A percentile compares a stretch with the other conserved stretches of the same genome.
Conservation (phyloP, 92 coral and sea anemone genomes). For the Phenganax marumi region DNA sequence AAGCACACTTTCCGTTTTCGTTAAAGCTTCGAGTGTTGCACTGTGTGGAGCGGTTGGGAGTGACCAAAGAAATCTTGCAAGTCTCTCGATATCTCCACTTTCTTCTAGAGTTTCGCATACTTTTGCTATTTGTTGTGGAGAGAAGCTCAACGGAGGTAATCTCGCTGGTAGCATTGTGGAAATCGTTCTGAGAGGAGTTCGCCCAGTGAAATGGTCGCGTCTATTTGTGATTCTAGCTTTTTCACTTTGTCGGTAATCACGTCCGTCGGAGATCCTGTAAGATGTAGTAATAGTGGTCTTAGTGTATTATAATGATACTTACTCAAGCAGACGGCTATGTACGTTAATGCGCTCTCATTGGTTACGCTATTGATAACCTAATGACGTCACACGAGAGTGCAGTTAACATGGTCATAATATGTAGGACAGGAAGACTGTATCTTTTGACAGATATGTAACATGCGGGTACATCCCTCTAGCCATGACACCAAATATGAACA, state of each 20-base stretch:
- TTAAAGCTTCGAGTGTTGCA: conserved; percentile 92
- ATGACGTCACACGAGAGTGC: conserved; percentile 16
- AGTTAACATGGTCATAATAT: conserved; percentile 30
- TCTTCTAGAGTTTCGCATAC: conserved; percentile 99
- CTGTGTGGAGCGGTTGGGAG: conserved; percentile 85
- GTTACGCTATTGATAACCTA: conserved; percentile 8
- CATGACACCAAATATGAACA: conserved; percentile 27
- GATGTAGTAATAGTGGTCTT: conserved; percentile 8
- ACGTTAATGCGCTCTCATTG: conserved; percentile 8
- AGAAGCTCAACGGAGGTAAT: conserved; percentile 90
- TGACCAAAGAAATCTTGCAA: conserved; percentile 99
- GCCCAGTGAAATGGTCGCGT: not conserved
- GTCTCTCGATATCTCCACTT: conserved; percentile 97
- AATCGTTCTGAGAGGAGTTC: not conserved
- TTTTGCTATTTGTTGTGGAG: conserved; percentile 95
- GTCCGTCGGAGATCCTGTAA: conserved; percentile 15
- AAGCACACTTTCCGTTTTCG: conserved; percentile 98
- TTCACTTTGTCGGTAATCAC: not conserved
- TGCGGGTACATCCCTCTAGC: conserved; percentile 21
- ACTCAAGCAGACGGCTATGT: conserved; percentile 8
- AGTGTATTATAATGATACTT: conserved; percentile 30
- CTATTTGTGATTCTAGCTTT: not conserved
- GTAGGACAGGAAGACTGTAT: conserved; percentile 16
- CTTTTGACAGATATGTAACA: conserved; percentile 30
- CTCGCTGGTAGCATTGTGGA: conserved; percentile 59